Conservation (phyloP, 2,888 invertebrate genomes). For the Polyommatus iphigenia region DNA sequence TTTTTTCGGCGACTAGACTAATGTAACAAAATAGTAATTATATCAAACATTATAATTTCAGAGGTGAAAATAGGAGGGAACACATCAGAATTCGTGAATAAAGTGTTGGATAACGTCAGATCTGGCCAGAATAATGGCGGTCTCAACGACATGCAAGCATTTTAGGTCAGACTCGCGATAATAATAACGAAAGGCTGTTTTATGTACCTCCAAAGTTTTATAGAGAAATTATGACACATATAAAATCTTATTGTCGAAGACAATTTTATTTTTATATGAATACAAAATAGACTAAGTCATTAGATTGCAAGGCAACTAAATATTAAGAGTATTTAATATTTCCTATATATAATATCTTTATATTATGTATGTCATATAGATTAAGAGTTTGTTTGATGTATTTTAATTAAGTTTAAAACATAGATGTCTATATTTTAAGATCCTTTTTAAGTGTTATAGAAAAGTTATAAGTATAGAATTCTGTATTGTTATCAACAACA, state of each 20-base stretch:
- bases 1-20: too few relatives aligned
- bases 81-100: slow-evolving; percentile 96
- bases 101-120: slow-evolving; percentile 92
- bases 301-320: slow-evolving; percentile 71
- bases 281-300: slow-evolving; percentile 61
- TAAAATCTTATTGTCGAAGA: slow-evolving; percentile 70
- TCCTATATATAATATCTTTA: slow-evolving; percentile 21
- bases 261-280: slow-evolving; percentile 74
- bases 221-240: slow-evolving; percentile 64
- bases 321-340: slow-evolving; percentile 36
- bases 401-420: not conserved
- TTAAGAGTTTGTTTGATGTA: not conserved
- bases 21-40: slow-evolving; percentile 6
- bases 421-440: slow-evolving; percentile 17
- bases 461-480: slow-evolving; percentile 6
- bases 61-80: slow-evolving; percentile 93
- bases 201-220: slow-evolving; percentile 80
- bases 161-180: slow-evolving; percentile 42
- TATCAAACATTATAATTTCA: slow-evolving; percentile 63
- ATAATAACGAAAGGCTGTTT: slow-evolving; percentile 76
- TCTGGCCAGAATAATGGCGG: slow-evolving; percentile 89
- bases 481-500: not conserved
- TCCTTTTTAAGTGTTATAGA: slow-evolving; percentile 5
- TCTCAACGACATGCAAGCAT: slow-evolving; percentile 84
- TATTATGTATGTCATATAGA: slow-evolving; percentile 6